These are phyloP conservation scores for Danio kyathit DNA, from an alignment of 2,797 vertebrate species.

Conservation along the genomic window DNA sequence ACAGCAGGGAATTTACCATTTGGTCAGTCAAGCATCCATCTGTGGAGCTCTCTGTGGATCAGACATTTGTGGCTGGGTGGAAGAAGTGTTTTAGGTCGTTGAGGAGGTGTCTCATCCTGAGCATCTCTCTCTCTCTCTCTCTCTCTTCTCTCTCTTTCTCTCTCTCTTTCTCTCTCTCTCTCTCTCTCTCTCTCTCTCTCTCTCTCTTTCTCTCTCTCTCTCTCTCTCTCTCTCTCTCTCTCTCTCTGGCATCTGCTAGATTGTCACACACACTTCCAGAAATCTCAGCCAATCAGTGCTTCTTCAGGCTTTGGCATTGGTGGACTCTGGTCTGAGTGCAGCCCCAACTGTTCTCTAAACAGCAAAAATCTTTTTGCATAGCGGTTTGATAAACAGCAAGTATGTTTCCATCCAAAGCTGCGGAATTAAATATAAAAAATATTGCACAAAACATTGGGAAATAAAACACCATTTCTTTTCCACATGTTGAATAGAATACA, in stretches of 20 bases:
- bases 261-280: conserved; percentile 33
- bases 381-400: not conserved
- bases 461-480: too few relatives aligned
- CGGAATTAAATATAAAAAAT: too few relatives aligned
- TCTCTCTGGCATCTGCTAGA: conserved; percentile 41
- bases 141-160: not conserved
- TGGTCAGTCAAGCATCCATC: conserved; percentile 48
- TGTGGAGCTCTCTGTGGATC: conserved; percentile 40
- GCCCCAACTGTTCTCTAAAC: conserved; percentile 36
- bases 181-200: not conserved
- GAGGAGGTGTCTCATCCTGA: conserved; percentile 51
- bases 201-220: not conserved
- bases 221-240: not conserved
- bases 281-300: conserved; percentile 45
- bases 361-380: conserved; percentile 21
- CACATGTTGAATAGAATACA: too few relatives aligned
- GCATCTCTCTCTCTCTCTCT: not conserved
- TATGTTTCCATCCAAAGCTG: too few relatives aligned
- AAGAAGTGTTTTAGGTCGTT: conserved; percentile 45
- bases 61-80: conserved; percentile 33
- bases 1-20: conserved; percentile 30
- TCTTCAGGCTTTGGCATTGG: conserved; percentile 38
- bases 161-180: not conserved
- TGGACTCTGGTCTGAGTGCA: conserved; percentile 14
- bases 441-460: too few relatives aligned